Conservation (phyloP, 2,797 vertebrate genomes). For the Premnoplex brunnescens region DNA sequence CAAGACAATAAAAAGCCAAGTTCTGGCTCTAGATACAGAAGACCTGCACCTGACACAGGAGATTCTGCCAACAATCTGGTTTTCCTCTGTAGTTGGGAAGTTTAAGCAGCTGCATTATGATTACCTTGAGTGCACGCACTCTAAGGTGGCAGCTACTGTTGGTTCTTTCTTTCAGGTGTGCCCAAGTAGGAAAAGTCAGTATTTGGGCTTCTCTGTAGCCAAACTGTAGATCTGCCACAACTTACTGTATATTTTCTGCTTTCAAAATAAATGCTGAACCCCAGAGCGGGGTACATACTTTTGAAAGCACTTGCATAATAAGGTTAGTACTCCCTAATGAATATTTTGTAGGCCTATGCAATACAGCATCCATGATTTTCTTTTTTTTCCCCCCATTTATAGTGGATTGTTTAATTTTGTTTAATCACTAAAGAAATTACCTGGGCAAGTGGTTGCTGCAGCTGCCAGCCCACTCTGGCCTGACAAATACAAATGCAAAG, state of each 20-base stretch:
- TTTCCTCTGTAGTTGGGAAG: slow-evolving; percentile 9
- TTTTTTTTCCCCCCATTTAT: neutral
- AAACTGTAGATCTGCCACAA: neutral
- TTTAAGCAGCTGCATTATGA: neutral
- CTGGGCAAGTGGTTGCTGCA: neutral
- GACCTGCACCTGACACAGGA: slow-evolving; percentile 12
- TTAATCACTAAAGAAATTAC: neutral
- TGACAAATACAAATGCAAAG: neutral
- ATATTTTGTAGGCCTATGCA: neutral
- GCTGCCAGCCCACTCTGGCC: neutral
- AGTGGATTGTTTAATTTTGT: neutral
- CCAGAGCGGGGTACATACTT: neutral
- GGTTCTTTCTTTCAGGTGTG: neutral
- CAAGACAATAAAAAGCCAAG: neutral
- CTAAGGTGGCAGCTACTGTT: neutral
- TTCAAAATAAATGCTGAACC: neutral
- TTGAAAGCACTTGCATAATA: neutral
- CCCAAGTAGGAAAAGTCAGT: neutral
- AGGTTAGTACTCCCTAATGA: neutral
- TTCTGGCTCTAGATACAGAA: neutral
- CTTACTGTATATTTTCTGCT: neutral
- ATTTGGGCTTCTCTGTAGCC: neutral
- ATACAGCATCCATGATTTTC: neutral
- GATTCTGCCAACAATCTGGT: slow-evolving; percentile 22
- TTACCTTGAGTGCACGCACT: neutral